Percentiles rank a stretch among this genome's conserved stretches.
Conservation (phyloP, 2,888 invertebrate species). For the Lycophotia porphyrea region DNA sequence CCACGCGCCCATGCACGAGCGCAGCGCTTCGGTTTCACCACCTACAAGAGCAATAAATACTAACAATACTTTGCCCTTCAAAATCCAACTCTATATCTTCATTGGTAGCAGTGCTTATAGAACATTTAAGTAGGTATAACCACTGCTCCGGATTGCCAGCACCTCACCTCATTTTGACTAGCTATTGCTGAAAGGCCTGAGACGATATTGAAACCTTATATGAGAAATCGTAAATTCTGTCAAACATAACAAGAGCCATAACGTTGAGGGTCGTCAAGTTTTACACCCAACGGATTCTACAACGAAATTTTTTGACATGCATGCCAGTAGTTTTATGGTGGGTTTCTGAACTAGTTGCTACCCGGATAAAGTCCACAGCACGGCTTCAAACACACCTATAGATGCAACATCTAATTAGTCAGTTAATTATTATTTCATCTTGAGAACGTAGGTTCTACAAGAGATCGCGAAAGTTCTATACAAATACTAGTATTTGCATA, state of each 20-base stretch:
- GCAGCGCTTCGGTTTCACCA: constrained; percentile 97
- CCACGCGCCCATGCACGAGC: constrained; percentile 96
- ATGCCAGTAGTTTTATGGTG: neutral
- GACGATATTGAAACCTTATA: too few relatives aligned
- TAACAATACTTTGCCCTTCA: neutral
- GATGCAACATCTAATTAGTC: neutral
- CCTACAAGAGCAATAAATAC: constrained; percentile 77
- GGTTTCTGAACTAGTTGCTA: neutral
- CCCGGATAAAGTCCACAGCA: neutral
- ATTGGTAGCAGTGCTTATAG: neutral
- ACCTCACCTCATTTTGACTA: neutral
- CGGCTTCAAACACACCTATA: neutral
- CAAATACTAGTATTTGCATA: neutral
- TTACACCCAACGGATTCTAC: neutral
- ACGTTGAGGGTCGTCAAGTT: neutral
- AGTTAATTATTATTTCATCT: neutral
- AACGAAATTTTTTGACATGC: neutral
- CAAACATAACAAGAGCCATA: neutral
- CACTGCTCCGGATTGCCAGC: neutral
- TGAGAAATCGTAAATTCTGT: neutral
- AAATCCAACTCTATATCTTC: neutral
- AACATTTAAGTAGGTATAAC: neutral
- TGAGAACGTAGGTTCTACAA: too few relatives aligned
- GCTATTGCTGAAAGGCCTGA: too few relatives aligned
- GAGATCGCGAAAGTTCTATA: too few relatives aligned